phyloP scores from a whole-genome alignment of 2,113 vertebrate species.

The Natator depressus region DNA sequence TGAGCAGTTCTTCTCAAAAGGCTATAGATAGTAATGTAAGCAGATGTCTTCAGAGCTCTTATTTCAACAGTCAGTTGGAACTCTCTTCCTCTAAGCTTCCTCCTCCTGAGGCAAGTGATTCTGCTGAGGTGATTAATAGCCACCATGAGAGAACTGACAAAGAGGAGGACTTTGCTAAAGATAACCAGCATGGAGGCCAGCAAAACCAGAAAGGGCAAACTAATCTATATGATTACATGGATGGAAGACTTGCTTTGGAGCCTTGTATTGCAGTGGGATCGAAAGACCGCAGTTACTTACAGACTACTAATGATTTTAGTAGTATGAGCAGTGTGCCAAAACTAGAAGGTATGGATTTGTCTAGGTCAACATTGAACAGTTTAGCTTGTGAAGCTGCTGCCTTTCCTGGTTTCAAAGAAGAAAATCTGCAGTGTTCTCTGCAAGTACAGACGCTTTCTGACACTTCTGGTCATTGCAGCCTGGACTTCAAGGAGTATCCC shows the following conservation, averaged over 20 bases:
- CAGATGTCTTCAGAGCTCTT: neutral
- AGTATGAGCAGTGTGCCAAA: no score
- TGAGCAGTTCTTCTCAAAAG: no score
- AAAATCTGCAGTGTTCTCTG: neutral
- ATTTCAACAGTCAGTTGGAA: neutral
- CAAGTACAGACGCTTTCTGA: neutral
- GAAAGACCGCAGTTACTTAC: neutral
- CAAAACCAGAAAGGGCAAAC: neutral
- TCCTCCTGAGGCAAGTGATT: neutral
- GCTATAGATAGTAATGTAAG: neutral
- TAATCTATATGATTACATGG: neutral
- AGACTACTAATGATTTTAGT: no score
- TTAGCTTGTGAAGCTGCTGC: no score
- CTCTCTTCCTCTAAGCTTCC: no score
- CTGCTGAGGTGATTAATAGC: neutral
- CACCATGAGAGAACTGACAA: neutral
- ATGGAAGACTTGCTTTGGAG: neutral
- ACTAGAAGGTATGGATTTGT: fast-evolving
- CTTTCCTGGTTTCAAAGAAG: neutral
- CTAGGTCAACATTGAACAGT: no score
- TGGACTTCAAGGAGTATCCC: neutral
- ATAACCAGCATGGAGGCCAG: no score
- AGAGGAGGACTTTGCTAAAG: neutral
- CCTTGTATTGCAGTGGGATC: neutral
- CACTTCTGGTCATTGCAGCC: neutral